Conservation (phyloP, 1,140 invertebrate species). For the Sesamia nonagrioides region DNA sequence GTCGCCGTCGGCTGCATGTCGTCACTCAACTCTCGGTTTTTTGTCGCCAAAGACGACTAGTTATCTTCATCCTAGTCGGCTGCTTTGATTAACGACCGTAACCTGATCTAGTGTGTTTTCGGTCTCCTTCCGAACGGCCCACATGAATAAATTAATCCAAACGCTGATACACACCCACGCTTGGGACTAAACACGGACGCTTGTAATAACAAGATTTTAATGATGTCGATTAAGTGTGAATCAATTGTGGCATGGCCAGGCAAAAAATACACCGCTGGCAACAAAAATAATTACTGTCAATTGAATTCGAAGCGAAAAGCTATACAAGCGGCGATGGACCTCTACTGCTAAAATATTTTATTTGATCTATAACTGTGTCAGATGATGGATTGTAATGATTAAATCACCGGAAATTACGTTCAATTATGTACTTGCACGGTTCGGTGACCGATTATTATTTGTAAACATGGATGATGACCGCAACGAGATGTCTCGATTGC, state of each 20-base stretch:
- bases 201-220: slow-evolving; percentile 61
- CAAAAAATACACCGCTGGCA: slow-evolving; percentile 25
- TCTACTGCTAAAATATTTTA: slow-evolving; percentile 57
- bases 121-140: slow-evolving; percentile 56
- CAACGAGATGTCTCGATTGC: slow-evolving; percentile 11
- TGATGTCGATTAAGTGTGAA: slow-evolving; percentile 59
- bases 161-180: slow-evolving; percentile 57
- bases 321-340: background rate
- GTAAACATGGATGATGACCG: slow-evolving; percentile 48
- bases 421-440: slow-evolving; percentile 64
- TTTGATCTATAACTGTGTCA: slow-evolving; percentile 56
- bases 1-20: slow-evolving; percentile 59
- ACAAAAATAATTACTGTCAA: slow-evolving; percentile 25
- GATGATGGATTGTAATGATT: slow-evolving; percentile 66
- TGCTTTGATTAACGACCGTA: slow-evolving; percentile 80
- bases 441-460: slow-evolving; percentile 55
- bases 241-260: slow-evolving; percentile 49
- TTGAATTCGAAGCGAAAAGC: slow-evolving; percentile 7
- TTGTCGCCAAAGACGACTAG: slow-evolving; percentile 66
- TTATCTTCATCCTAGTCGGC: slow-evolving; percentile 65
- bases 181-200: slow-evolving; percentile 56
- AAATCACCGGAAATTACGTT: slow-evolving; percentile 73
- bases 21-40: slow-evolving; percentile 67
- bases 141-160: slow-evolving; percentile 68
- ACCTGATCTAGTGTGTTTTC: slow-evolving; percentile 65